A percentile compares a stretch with the other conserved stretches of the same genome.
phyloP scores from a whole-genome alignment of 2,113 vertebrate genomes.

The Scatophagus argus region DNA sequence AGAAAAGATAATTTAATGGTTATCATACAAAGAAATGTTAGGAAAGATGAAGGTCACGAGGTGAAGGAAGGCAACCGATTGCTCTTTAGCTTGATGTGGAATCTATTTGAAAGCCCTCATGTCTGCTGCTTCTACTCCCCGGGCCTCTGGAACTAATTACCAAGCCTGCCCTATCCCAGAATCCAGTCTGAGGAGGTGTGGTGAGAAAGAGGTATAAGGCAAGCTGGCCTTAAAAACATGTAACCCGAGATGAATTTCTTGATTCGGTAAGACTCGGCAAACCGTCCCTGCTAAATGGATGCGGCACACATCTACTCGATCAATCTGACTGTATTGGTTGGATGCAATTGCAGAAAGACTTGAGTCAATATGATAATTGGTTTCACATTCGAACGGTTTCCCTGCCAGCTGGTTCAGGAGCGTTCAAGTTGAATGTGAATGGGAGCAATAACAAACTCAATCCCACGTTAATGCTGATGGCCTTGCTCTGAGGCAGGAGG shows the following conservation, averaged over 20 bases:
- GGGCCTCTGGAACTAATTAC: constrained; percentile 87
- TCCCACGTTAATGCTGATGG: neutral
- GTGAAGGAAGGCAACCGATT: constrained; percentile 8
- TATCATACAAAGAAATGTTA: neutral
- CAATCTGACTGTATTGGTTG: constrained; percentile 6
- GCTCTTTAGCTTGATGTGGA: constrained; percentile 36
- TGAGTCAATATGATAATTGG: constrained; percentile 7
- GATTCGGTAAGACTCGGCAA: constrained; percentile 51
- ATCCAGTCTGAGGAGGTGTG: constrained; percentile 79
- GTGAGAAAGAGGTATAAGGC: constrained; percentile 75
- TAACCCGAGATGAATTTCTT: constrained; percentile 58
- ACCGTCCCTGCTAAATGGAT: constrained; percentile 33
- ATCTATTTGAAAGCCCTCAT: constrained; percentile 55
- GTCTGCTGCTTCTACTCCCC: constrained; percentile 63
- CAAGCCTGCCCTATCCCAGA: constrained; percentile 79
- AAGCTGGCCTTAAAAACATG: constrained; percentile 55
- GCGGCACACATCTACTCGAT: constrained; percentile 1
- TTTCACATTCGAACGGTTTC: neutral
- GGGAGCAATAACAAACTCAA: constrained; percentile 13
- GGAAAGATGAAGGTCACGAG: constrained; percentile 3
- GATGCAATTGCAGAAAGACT: constrained; percentile 11
- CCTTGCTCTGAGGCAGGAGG: constrained; percentile 24
- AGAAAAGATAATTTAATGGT: neutral
- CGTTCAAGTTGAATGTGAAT: neutral
- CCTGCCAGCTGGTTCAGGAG: constrained; percentile 3